phyloP scores from a whole-genome alignment of 2,113 vertebrate genomes.

The Protobothrops flavoviridis region DNA sequence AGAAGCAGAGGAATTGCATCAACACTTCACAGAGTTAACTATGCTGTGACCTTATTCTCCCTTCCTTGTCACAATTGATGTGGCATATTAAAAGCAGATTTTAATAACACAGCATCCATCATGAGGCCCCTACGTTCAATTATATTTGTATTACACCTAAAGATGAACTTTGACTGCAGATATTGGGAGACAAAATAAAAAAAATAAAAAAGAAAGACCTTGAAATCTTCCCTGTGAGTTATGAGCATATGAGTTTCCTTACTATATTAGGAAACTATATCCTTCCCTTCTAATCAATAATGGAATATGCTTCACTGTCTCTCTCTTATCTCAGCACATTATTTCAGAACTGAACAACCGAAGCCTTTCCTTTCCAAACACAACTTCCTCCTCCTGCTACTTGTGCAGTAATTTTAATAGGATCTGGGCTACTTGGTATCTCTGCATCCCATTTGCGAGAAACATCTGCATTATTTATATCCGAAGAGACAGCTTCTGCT shows the following conservation, averaged over 20 bases:
- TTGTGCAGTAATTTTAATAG: constrained; percentile 35
- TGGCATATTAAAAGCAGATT: constrained; percentile 39
- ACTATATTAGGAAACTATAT: too few species aligned
- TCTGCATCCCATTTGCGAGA: constrained; percentile 5
- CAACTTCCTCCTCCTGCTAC: constrained; percentile 11
- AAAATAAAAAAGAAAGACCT: neutral
- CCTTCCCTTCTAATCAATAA: constrained; percentile 31
- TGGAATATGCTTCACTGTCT: constrained; percentile 24
- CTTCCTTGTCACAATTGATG: constrained; percentile 25
- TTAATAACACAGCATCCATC: constrained; percentile 48
- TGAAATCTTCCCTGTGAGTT: constrained; percentile 14
- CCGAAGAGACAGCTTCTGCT: constrained; percentile 3
- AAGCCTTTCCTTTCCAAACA: constrained; percentile 32
- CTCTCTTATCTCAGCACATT: constrained; percentile 7
- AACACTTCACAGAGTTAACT: constrained; percentile 41
- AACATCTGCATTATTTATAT: constrained; percentile 24
- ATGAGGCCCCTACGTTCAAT: constrained; percentile 29
- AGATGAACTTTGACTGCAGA: constrained; percentile 25
- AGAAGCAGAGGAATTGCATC: constrained; percentile 49
- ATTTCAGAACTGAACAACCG: constrained; percentile 38
- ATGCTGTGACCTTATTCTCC: neutral
- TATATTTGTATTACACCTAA: constrained; percentile 41
- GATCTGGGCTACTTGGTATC: neutral
- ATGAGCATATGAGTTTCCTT: too few species aligned
- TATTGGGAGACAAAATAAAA: neutral